Percentiles rank a stretch among this genome's conserved stretches.
Evolutionary conservation across 2,797 vertebrate genomes (phyloP).

Genomic region (Clarias fuscus): DNA sequence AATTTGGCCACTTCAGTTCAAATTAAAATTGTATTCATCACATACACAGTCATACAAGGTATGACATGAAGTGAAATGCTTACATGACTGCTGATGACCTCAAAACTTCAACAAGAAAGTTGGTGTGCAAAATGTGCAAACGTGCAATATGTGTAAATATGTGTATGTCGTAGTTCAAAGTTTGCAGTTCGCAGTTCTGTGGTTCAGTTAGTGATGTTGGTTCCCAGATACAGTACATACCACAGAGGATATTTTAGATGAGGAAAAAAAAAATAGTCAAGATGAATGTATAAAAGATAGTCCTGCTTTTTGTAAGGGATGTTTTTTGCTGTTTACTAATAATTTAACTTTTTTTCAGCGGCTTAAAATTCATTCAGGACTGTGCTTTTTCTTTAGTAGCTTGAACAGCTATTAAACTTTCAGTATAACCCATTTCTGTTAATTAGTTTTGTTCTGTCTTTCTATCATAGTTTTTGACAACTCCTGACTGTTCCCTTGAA

Average conservation of each 20-base stretch:
- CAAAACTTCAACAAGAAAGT: too few relatives aligned
- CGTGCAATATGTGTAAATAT: too few relatives aligned
- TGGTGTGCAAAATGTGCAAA: too few relatives aligned
- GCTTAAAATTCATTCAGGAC: neutral
- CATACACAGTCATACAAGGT: too few relatives aligned
- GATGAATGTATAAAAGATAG: neutral
- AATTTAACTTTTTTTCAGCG: neutral
- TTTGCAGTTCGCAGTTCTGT: too few relatives aligned
- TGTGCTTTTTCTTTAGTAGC: neutral
- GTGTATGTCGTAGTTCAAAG: too few relatives aligned
- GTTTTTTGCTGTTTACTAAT: neutral
- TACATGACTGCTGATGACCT: too few relatives aligned
- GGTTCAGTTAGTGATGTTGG: neutral
- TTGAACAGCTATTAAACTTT: neutral
- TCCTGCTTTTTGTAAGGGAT: neutral
- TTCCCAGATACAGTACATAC: too few relatives aligned
- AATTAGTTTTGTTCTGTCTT: neutral
- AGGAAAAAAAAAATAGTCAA: neutral
- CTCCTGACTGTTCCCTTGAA: conserved; percentile 21
- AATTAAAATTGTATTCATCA: too few relatives aligned
- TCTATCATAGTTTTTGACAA: conserved; percentile 28
- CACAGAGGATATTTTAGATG: neutral
- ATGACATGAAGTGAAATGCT: too few relatives aligned
- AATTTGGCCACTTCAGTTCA: neutral
- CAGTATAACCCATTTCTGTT: neutral